These are phyloP conservation scores for Mythimna loreyi DNA, from an alignment of 2,888 invertebrate species.

Conservation along the genomic window DNA sequence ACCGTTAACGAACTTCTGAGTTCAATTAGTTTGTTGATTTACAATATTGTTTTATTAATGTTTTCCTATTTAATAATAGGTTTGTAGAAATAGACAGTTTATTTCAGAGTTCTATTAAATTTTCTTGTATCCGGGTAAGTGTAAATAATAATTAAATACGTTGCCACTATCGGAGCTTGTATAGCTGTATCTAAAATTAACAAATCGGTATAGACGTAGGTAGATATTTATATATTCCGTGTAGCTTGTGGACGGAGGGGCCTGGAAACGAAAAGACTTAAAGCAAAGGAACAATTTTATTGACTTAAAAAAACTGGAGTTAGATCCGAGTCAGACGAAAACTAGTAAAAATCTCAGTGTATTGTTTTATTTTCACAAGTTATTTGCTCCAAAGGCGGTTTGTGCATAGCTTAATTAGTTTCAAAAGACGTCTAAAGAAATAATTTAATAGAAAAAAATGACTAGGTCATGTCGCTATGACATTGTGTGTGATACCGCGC, in stretches of 20 bases:
- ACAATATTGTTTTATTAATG: slow-evolving; percentile 33
- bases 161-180: slow-evolving; percentile 25
- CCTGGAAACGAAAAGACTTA: not conserved
- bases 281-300: not conserved
- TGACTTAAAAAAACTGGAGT: not conserved
- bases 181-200: slow-evolving; percentile 49
- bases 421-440: slow-evolving; percentile 55
- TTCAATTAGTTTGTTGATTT: slow-evolving; percentile 46
- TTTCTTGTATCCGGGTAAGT: slow-evolving; percentile 26
- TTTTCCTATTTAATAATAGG: slow-evolving; percentile 25
- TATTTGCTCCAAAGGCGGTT: not conserved
- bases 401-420: slow-evolving; percentile 20
- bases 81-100: slow-evolving; percentile 28
- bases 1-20: slow-evolving; percentile 27
- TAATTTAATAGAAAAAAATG: slow-evolving; percentile 60
- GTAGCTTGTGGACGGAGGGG: slow-evolving; percentile 19
- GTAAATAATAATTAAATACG: slow-evolving; percentile 23
- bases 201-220: slow-evolving; percentile 57
- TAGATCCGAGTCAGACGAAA: not conserved
- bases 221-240: slow-evolving; percentile 51
- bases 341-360: not conserved
- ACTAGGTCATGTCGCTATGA: slow-evolving; percentile 68
- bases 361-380: slow-evolving; percentile 3
- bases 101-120: slow-evolving; percentile 18
- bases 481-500: slow-evolving; percentile 73